Conservation (phyloP, 2,113 vertebrate genomes). For the Onychostruthus taczanowskii region DNA sequence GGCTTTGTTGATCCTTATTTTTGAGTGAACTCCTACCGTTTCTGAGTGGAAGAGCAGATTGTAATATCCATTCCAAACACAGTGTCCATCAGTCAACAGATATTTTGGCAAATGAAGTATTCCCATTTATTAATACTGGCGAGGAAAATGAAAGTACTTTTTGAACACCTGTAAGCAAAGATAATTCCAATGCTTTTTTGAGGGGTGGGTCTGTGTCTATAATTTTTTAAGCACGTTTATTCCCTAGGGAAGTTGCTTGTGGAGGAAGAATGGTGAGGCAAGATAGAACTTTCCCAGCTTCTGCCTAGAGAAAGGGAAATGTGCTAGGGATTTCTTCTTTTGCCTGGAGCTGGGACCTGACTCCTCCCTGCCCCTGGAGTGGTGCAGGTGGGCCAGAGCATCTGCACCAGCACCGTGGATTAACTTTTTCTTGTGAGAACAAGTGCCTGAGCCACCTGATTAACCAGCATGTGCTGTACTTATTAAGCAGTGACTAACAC, state of each 20-base stretch:
- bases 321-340: background rate
- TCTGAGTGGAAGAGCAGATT: background rate
- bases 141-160: background rate
- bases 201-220: background rate
- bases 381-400: background rate
- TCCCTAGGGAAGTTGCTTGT: background rate
- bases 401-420: background rate
- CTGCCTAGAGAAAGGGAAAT: background rate
- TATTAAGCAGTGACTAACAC: background rate
- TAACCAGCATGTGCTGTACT: background rate
- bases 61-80: background rate
- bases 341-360: background rate
- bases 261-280: background rate
- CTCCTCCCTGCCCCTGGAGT: background rate
- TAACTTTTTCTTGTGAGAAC: background rate
- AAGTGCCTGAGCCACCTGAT: background rate
- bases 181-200: background rate
- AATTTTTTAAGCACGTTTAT: background rate
- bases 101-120: background rate
- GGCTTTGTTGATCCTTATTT: background rate
- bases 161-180: background rate
- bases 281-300: background rate
- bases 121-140: background rate
- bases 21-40: background rate
- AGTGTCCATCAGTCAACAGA: background rate